These are phyloP conservation scores for Diplodus puntazzo DNA, from an alignment of 2,797 vertebrate species.

Conservation along the genomic window DNA sequence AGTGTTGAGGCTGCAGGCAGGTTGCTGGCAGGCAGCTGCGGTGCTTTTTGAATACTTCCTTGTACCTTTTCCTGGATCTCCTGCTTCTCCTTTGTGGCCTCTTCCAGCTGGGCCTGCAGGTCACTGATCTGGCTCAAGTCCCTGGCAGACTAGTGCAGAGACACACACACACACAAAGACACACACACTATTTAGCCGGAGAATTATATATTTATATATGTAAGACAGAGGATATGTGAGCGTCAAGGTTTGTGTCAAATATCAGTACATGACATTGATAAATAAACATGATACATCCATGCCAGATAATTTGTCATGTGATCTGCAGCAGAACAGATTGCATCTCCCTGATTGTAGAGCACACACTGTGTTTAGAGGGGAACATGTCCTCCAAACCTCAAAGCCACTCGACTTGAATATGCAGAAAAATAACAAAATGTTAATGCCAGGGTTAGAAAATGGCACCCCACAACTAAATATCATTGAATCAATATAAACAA, in stretches of 20 bases:
- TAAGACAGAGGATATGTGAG: neutral
- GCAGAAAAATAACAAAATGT: conserved; percentile 33
- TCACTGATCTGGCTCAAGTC: conserved; percentile 97
- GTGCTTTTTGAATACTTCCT: conserved; percentile 59
- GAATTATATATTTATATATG: no score
- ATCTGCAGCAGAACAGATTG: conserved; percentile 63
- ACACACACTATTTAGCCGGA: conserved; percentile 9
- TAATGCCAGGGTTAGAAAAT: neutral
- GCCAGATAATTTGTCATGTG: conserved; percentile 57
- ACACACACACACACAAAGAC: conserved; percentile 39
- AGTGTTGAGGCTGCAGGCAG: conserved; percentile 44
- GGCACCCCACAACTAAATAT: neutral
- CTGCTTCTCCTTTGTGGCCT: conserved; percentile 95
- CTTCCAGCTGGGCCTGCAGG: conserved; percentile 95
- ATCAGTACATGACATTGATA: conserved; percentile 26
- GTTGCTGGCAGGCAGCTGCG: conserved; percentile 49
- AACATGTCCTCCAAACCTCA: conserved; percentile 57
- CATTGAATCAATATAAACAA: no score
- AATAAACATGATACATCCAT: conserved; percentile 20
- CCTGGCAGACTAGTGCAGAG: conserved; percentile 88
- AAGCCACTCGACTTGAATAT: conserved; percentile 39
- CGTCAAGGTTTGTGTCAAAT: conserved; percentile 16
- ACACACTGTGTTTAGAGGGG: conserved; percentile 54
- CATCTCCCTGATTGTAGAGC: conserved; percentile 48
- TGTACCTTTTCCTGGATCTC: conserved; percentile 98